A percentile compares a stretch with the other conserved stretches of the same genome.
These are phyloP conservation scores for Albula glossodonta DNA, from an alignment of 2,113 vertebrate genomes.

Conservation along the genomic window DNA sequence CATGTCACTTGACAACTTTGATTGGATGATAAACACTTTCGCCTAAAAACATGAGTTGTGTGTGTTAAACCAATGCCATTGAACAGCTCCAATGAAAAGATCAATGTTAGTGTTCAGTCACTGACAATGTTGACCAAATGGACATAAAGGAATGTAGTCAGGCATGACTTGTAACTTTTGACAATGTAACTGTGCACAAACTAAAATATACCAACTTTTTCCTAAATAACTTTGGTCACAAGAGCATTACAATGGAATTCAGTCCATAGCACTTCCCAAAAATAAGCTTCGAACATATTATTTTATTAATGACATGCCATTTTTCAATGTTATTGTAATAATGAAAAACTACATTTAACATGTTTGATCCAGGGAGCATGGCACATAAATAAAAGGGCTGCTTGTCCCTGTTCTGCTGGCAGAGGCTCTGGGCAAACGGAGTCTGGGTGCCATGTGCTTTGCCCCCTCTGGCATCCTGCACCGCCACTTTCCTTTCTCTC, in stretches of 20 bases:
- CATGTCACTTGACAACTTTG: conserved; percentile 15
- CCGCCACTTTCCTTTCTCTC: background rate
- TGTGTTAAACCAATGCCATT: background rate
- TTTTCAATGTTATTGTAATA: too few relatives aligned
- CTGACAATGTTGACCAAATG: conserved; percentile 58
- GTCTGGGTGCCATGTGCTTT: background rate
- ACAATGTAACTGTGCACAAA: too few relatives aligned
- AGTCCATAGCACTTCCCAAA: too few relatives aligned
- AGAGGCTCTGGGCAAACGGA: background rate
- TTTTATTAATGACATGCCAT: too few relatives aligned
- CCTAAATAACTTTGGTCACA: too few relatives aligned
- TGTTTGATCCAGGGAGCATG: too few relatives aligned
- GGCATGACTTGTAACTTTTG: background rate
- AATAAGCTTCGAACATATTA: too few relatives aligned
- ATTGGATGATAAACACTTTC: conserved; percentile 2
- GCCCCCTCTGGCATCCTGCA: background rate
- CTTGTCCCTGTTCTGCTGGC: background rate
- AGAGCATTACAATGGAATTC: too few relatives aligned
- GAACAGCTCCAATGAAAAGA: conserved; percentile 58
- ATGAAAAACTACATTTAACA: too few relatives aligned
- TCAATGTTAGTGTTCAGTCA: conserved; percentile 33
- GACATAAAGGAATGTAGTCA: conserved; percentile 27
- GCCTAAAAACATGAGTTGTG: background rate
- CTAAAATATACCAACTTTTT: too few relatives aligned
- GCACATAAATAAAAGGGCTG: too few relatives aligned